Base-by-base conservation (phyloP, 2,113 vertebrate genomes). In the Cacatua alba region DNA sequence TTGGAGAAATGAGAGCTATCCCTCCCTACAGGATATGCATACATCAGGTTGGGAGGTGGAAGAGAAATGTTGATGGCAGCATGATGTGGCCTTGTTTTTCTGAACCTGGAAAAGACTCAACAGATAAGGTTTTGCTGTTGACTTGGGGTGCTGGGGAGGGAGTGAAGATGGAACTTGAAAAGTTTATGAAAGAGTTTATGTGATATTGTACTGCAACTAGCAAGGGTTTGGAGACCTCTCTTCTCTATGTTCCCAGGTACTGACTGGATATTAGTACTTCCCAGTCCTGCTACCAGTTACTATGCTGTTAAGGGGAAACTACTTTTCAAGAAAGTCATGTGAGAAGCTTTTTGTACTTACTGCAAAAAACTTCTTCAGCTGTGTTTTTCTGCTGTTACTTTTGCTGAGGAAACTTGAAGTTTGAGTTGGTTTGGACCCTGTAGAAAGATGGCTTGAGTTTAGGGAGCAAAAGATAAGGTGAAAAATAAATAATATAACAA, bases 1-100 rank as follows among this genome's bases (percentile, higher is more conserved):
- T 18, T 5, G 44, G 44, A 53, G 43, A 57, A 75, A 18, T 9
- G 10, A 33, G 35, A 53, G 9, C 10, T 33, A 0, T 35, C 2
- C 15, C 6, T 69, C 3, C 0, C 12, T 7, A 4, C 2, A 3
- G 24, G n/a, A 14, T 0, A 5, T 11, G 2, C 2, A 1, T 18
- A 0, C 3, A 4, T 5, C 14, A 44, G 64, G 37, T n/a, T 20
- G 8, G 59, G 26, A 74, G 16, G 0, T 11, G 46, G 31, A n/a
- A 70, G 21, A 44, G 52, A 46, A 62, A 25, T n/a, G 9, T 2
- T 52, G 5, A 5, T 51, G 21, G 12, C 4, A 19, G 29, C 2
- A 1, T 39, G 60, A 71, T 25, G 17, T 87, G 37, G 7, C 1
- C 9, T 4, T 80, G 17, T 39, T n/a, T 41, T 20, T 44, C 11